Conservation (phyloP, 2,797 vertebrate genomes). For the Falco biarmicus region DNA sequence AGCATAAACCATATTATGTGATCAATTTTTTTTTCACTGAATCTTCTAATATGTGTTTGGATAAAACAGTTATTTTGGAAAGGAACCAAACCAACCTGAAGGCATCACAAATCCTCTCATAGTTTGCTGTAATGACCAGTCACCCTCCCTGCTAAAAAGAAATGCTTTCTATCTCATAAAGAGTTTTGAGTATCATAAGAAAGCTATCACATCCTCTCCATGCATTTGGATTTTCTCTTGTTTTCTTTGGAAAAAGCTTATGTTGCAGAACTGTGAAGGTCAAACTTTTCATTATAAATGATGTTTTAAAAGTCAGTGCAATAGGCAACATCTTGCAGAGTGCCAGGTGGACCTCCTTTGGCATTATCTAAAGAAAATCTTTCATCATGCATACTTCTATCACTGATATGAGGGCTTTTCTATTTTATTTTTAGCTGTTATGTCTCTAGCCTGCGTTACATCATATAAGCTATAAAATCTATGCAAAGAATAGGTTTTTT, state of each 20-base stretch:
- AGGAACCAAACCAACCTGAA: not conserved
- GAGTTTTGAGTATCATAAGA: not conserved
- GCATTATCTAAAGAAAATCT: not conserved
- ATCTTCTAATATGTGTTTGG: not conserved
- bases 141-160: not conserved
- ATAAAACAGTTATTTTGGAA: not conserved
- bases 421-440: not conserved
- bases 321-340: not conserved
- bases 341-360: not conserved
- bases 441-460: not conserved
- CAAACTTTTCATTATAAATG: conserved; percentile 48
- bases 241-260: conserved; percentile 12
- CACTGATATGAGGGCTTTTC: not conserved
- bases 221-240: not conserved
- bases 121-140: not conserved
- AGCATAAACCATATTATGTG: not conserved
- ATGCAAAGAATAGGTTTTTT: not conserved
- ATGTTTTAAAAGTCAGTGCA: conserved; percentile 33
- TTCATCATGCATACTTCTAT: not conserved
- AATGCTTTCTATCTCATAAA: not conserved
- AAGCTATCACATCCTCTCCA: not conserved
- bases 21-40: not conserved
- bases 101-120: not conserved
- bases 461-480: conserved; percentile 4
- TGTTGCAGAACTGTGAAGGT: conserved; percentile 33